Evolutionary conservation across 2,888 invertebrate species (phyloP).

Genomic region (Lepidochrysops patricia): DNA sequence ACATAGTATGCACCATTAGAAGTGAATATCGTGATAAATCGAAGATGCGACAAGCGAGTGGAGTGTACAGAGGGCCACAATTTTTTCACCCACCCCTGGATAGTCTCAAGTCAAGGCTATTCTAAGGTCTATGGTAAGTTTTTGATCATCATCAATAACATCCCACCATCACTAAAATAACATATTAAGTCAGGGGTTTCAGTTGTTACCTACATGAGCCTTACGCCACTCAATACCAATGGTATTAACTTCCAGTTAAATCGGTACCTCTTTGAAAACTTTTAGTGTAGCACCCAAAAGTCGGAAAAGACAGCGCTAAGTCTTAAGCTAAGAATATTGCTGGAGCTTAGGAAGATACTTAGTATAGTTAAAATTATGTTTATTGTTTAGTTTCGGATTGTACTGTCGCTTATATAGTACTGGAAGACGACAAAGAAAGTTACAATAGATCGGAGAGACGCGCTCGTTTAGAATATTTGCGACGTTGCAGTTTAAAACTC

Average conservation of each 20-base stretch:
- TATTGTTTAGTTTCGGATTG: conserved; percentile 32
- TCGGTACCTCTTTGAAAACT: neutral
- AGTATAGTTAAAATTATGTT: conserved; percentile 21
- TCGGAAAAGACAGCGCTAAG: conserved; percentile 16
- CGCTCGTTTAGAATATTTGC: neutral
- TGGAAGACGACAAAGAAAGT: conserved; percentile 61
- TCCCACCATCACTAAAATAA: neutral
- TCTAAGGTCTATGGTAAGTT: neutral
- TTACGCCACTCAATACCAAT: neutral
- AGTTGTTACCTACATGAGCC: neutral
- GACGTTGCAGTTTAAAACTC: neutral
- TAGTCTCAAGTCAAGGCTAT: neutral
- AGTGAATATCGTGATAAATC: neutral
- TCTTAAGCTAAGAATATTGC: conserved; percentile 17
- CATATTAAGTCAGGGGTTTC: neutral
- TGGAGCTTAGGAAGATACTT: neutral
- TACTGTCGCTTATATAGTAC: conserved; percentile 51
- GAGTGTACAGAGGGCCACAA: neutral
- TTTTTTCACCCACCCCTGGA: neutral
- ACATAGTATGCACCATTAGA: neutral
- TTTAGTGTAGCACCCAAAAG: conserved; percentile 11
- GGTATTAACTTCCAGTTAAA: neutral
- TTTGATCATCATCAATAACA: too few relatives aligned
- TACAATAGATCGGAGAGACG: neutral
- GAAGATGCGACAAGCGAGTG: neutral